Conservation (phyloP, 2,888 invertebrate species). For the Campopleginae sp. region DNA sequence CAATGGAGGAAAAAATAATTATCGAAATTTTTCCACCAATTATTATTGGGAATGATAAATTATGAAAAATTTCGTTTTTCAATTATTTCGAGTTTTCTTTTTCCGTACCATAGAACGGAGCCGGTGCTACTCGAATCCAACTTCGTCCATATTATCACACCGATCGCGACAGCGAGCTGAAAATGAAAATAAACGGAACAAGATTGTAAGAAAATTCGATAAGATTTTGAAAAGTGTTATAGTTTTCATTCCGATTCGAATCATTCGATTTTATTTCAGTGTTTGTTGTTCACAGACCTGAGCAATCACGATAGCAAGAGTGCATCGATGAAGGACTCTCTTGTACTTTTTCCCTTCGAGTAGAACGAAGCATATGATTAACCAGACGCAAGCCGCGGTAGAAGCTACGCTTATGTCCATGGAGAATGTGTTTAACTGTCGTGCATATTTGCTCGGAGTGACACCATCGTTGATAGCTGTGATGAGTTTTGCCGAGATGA, state of each 20-base stretch:
- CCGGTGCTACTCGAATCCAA: slow-evolving; percentile 72
- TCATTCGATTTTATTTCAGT: not conserved
- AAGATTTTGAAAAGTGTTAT: not conserved
- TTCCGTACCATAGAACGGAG: slow-evolving; percentile 77
- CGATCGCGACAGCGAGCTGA: slow-evolving; percentile 76
- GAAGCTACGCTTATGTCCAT: slow-evolving; percentile 94
- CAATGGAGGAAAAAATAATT: slow-evolving; percentile 61
- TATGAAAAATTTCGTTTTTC: not conserved
- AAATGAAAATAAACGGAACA: not conserved
- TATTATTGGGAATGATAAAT: slow-evolving; percentile 12
- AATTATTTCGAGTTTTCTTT: not conserved
- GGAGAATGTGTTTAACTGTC: slow-evolving; percentile 91
- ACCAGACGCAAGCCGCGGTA: slow-evolving; percentile 91
- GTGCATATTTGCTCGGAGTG: slow-evolving; percentile 90
- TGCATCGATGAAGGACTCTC: slow-evolving; percentile 93
- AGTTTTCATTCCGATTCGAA: not conserved
- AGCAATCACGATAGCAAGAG: slow-evolving; percentile 90
- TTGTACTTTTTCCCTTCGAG: slow-evolving; percentile 90
- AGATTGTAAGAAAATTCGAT: not conserved
- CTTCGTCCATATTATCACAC: slow-evolving; percentile 81
- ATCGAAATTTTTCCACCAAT: slow-evolving; percentile 14
- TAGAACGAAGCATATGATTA: slow-evolving; percentile 88
- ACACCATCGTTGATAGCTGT: slow-evolving; percentile 77
- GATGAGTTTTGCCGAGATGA: slow-evolving; percentile 97
- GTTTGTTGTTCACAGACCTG: slow-evolving; percentile 87